Conservation (phyloP, 2,888 invertebrate genomes). For the Galeopsomyia nigrocyanea region DNA sequence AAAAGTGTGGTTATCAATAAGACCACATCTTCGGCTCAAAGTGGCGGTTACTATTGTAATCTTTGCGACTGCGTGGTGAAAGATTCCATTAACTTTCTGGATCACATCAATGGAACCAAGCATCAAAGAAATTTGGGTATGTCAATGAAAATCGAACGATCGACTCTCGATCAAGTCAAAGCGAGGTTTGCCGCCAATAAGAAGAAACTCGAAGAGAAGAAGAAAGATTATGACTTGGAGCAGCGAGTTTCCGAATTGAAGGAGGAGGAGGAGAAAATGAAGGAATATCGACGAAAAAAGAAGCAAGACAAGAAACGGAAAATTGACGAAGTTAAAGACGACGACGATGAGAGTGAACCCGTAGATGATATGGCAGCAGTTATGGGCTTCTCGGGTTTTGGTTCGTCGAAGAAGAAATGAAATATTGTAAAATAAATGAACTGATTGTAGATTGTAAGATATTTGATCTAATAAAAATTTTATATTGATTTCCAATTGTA, state of each 20-base stretch:
- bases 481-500: no score
- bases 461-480: no score
- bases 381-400: constrained; percentile 97
- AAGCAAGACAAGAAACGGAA: constrained; percentile 90
- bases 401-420: constrained; percentile 82
- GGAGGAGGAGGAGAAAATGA: constrained; percentile 96
- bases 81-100: constrained; percentile 98
- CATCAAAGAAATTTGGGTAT: constrained; percentile 99
- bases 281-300: constrained; percentile 89
- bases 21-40: constrained; percentile 96
- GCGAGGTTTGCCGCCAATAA: constrained; percentile 94
- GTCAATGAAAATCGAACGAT: constrained; percentile 98
- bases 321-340: constrained; percentile 77
- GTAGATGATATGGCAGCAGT: constrained; percentile 81
- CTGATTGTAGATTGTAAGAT: no score
- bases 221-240: constrained; percentile 95
- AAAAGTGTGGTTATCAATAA: constrained; percentile 99
- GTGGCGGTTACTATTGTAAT: constrained; percentile 99
- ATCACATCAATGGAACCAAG: constrained; percentile 99
- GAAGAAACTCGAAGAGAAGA: constrained; percentile 94
- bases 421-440: no score
- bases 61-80: constrained; percentile 99
- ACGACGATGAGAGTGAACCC: constrained; percentile 66
- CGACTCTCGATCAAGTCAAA: constrained; percentile 94
- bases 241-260: constrained; percentile 91